These are phyloP conservation scores for Smutsia gigantea DNA, from an alignment of 2,797 vertebrate genomes.

Conservation along the genomic window DNA sequence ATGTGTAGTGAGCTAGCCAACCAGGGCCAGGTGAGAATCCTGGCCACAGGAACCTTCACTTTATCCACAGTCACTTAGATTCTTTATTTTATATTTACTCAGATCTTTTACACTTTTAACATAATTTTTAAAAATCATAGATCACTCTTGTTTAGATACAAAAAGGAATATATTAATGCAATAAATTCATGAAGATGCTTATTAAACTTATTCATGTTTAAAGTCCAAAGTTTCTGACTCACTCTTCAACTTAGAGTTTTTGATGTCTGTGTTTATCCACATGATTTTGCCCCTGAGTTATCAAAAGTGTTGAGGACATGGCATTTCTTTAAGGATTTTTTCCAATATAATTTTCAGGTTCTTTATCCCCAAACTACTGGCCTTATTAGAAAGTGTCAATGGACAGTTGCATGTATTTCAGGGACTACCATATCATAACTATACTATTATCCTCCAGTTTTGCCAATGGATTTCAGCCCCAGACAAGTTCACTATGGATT, in stretches of 20 bases:
- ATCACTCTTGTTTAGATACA: background rate
- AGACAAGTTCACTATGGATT: too few relatives aligned
- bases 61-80: background rate
- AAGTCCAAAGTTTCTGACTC: background rate
- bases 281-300: background rate
- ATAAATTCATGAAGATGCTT: background rate
- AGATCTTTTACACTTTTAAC: background rate
- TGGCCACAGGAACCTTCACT: too few relatives aligned
- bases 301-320: background rate
- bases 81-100: background rate
- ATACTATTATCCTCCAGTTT: background rate
- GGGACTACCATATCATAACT: background rate
- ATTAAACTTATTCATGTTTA: background rate
- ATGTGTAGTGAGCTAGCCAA: too few relatives aligned
- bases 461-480: too few relatives aligned
- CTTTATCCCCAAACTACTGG: background rate
- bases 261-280: background rate
- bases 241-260: background rate
- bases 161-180: background rate
- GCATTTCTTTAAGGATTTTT: background rate
- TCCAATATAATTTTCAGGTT: background rate
- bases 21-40: too few relatives aligned
- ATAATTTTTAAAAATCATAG: background rate
- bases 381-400: background rate
- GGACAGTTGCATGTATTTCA: background rate